A percentile compares a stretch with the other conserved stretches of the same genome.
Conservation (phyloP, 1,140 invertebrate species). For the Psix sp. region DNA sequence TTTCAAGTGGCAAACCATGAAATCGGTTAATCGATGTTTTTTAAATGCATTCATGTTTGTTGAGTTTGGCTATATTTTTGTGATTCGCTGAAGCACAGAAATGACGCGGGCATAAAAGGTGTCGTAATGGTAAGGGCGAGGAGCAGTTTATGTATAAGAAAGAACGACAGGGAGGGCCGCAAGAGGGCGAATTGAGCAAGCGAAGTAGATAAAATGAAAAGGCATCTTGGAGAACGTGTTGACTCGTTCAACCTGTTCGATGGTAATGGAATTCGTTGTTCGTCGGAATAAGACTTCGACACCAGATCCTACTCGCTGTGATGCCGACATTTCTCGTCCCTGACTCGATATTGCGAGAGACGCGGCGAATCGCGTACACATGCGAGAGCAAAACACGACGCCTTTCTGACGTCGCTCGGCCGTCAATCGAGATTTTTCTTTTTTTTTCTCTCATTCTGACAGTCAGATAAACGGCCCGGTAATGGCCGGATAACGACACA, state of each 20-base stretch:
- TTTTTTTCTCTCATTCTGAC: slow-evolving; percentile 54
- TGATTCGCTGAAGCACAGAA: slow-evolving; percentile 29
- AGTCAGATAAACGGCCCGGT: slow-evolving; percentile 50
- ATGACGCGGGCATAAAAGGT: slow-evolving; percentile 45
- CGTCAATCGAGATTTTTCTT: slow-evolving; percentile 44
- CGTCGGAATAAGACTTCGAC: slow-evolving; percentile 60
- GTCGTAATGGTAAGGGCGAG: not conserved
- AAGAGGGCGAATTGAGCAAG: slow-evolving; percentile 48
- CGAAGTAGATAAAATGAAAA: slow-evolving; percentile 60
- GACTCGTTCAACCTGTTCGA: slow-evolving; percentile 60
- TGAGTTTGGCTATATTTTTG: slow-evolving; percentile 41
- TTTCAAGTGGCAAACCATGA: not conserved
- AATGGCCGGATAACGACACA: slow-evolving; percentile 45
- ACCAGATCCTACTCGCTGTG: slow-evolving; percentile 48
- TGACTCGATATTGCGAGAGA: slow-evolving; percentile 39
- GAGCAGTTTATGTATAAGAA: slow-evolving; percentile 26
- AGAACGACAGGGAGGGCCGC: slow-evolving; percentile 35
- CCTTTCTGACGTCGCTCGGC: slow-evolving; percentile 18
- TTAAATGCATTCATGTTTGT: slow-evolving; percentile 26
- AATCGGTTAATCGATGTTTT: slow-evolving; percentile 30
- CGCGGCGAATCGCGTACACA: slow-evolving; percentile 43
- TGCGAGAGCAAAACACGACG: slow-evolving; percentile 43
- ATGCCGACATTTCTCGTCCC: slow-evolving; percentile 53
- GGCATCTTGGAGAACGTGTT: slow-evolving; percentile 54
- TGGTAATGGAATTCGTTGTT: slow-evolving; percentile 62